Conservation (phyloP, 2,113 vertebrate species). For the Lucifuga dentata region DNA sequence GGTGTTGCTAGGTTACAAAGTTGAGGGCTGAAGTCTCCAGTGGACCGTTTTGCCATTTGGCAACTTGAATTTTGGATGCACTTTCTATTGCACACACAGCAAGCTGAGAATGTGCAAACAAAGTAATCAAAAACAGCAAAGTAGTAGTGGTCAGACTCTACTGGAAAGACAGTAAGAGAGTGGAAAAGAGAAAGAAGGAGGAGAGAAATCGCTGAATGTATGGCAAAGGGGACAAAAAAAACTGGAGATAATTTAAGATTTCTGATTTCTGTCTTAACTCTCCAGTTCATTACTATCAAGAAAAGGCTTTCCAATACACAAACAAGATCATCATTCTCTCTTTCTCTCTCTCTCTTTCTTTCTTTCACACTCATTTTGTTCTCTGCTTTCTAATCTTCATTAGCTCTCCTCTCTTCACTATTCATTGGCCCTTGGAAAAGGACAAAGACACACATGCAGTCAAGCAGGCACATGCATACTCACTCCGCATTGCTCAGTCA, state of each 20-base stretch:
- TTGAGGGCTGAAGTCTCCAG: not conserved
- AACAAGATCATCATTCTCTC: conserved; percentile 51
- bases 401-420: conserved; percentile 51
- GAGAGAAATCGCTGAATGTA: not conserved
- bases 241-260: conserved; percentile 22
- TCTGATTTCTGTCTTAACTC: conserved; percentile 38
- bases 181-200: not conserved
- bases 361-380: conserved; percentile 53
- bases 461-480: conserved; percentile 29
- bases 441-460: conserved; percentile 22
- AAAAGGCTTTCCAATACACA: conserved; percentile 24
- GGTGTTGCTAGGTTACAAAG: conserved; percentile 48
- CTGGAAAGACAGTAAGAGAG: conserved; percentile 6
- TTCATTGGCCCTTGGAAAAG: conserved; percentile 58
- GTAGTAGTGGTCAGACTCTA: conserved; percentile 6
- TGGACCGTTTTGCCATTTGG: conserved; percentile 27
- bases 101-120: conserved; percentile 23
- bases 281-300: conserved; percentile 18
- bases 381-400: conserved; percentile 73
- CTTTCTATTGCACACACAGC: conserved; percentile 16
- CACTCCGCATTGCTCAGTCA: conserved; percentile 18
- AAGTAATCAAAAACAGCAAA: conserved; percentile 18
- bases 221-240: not conserved
- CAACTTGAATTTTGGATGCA: conserved; percentile 23
- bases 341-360: conserved; percentile 14